Conservation (phyloP, 2,888 invertebrate genomes). For the Netelia melanura region DNA sequence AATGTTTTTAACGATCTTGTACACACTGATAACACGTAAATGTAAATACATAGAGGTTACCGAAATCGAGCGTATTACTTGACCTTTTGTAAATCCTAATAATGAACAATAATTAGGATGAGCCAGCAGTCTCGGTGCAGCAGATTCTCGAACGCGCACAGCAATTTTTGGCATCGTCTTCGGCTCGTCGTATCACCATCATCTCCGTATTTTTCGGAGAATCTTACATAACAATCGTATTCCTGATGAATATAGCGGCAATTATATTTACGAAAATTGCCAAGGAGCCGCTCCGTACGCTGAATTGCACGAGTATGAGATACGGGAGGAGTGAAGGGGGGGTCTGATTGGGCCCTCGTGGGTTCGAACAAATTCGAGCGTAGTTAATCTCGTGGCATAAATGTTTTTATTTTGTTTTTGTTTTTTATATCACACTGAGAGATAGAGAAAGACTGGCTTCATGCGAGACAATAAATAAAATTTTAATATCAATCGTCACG, state of each 20-base stretch:
- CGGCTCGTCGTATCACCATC: no score
- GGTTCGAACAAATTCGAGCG: neutral
- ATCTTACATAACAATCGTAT: no score
- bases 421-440: conserved; percentile 75
- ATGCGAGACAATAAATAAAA: conserved; percentile 79
- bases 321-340: neutral
- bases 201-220: no score
- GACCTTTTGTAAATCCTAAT: conserved; percentile 10
- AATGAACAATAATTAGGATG: no score
- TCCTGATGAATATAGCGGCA: no score
- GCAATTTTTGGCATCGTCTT: no score
- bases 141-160: no score
- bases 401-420: conserved; percentile 65
- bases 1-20: conserved; percentile 84
- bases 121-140: no score
- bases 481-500: conserved; percentile 76
- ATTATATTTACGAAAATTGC: no score
- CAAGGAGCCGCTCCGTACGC: no score
- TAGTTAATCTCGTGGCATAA: conserved; percentile 71
- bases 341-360: neutral
- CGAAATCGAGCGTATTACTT: conserved; percentile 69
- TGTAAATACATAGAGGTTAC: conserved; percentile 84
- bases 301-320: no score
- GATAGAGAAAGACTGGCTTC: conserved; percentile 75
- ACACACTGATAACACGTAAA: conserved; percentile 83